phyloP scores from a whole-genome alignment of 2,888 invertebrate species.

The Petrolisthes cinctipes region DNA sequence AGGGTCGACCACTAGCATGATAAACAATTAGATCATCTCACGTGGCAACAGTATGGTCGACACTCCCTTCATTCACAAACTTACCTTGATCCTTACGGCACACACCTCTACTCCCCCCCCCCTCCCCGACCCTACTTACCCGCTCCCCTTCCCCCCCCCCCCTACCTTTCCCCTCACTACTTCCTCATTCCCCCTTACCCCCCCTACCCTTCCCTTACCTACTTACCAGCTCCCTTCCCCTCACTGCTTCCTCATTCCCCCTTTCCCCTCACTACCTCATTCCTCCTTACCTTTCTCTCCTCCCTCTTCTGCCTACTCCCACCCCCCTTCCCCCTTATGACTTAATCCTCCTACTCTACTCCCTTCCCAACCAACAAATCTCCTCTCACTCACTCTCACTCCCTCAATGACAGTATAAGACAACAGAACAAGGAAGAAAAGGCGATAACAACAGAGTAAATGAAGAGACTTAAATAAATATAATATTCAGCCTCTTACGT shows the following conservation, averaged over 20 bases:
- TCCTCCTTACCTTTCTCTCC: too few relatives aligned
- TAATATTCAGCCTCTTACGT: too few relatives aligned
- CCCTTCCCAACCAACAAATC: neutral
- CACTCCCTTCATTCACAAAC: neutral
- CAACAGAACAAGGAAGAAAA: neutral
- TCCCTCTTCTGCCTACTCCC: too few relatives aligned
- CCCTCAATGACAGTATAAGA: neutral
- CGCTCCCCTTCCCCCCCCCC: neutral
- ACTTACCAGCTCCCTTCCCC: neutral
- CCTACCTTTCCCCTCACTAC: neutral
- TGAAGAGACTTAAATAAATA: neutral
- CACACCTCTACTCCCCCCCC: neutral
- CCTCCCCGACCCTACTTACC: neutral
- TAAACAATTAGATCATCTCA: neutral
- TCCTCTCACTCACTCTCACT: neutral
- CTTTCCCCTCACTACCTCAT: neutral
- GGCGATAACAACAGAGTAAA: neutral
- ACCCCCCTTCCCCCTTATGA: too few relatives aligned
- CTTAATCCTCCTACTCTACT: too few relatives aligned
- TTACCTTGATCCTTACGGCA: neutral
- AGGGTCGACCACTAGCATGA: neutral
- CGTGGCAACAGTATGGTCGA: neutral
- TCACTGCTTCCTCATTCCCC: neutral
- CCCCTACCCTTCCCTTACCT: neutral
- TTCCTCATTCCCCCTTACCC: neutral